These are phyloP conservation scores for Bradypodion ventrale DNA, from an alignment of 2,797 vertebrate species.

Conservation along the genomic window DNA sequence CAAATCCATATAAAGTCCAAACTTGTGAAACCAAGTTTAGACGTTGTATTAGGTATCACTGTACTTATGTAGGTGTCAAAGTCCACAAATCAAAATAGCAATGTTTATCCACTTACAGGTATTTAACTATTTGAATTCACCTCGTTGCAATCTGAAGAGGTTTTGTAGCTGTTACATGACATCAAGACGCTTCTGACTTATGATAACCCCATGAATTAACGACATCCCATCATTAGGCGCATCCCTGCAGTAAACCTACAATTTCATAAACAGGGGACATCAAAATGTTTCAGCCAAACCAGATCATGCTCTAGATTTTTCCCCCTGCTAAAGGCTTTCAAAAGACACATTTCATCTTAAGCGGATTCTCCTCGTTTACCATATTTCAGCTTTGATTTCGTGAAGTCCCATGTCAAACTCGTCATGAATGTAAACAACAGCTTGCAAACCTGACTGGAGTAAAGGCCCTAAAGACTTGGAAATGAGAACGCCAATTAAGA, in stretches of 20 bases:
- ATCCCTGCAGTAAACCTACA: neutral
- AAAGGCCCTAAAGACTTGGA: slow-evolving; percentile 16
- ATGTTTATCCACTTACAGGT: neutral
- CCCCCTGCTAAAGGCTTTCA: neutral
- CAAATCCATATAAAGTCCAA: too few species aligned
- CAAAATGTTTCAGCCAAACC: neutral
- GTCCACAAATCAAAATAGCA: too few species aligned
- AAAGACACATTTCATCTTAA: neutral
- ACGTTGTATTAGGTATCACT: too few species aligned
- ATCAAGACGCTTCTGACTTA: too few species aligned
- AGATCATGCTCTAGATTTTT: neutral
- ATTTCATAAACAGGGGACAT: neutral
- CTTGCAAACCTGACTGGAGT: slow-evolving; percentile 22
- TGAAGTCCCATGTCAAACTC: neutral
- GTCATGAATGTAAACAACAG: slow-evolving; percentile 8
- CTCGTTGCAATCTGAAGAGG: too few species aligned
- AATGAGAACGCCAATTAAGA: slow-evolving; percentile 25
- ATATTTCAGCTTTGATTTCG: neutral
- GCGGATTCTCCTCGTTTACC: neutral
- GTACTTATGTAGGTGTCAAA: too few species aligned
- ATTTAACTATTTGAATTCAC: neutral
- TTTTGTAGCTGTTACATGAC: neutral
- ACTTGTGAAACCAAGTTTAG: too few species aligned
- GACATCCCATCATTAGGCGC: too few species aligned
- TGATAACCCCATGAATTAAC: too few species aligned